Percentiles rank a stretch among this genome's conserved stretches.
Evolutionary conservation across 2,888 invertebrate species (phyloP).

Genomic region (Tineola bisselliella): DNA sequence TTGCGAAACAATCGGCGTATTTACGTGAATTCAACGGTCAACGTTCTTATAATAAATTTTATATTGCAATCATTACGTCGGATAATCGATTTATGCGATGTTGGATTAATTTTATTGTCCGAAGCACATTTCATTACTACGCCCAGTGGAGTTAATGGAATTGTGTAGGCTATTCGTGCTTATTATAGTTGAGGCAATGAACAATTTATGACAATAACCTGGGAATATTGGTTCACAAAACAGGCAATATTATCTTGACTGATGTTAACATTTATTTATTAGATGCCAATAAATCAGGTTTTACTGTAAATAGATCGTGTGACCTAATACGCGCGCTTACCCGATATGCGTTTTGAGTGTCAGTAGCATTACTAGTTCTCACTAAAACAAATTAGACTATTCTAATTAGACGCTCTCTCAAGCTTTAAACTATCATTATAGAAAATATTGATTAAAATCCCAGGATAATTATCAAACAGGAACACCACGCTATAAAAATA

Average conservation of each 20-base stretch:
- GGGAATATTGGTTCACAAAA: conserved; percentile 23
- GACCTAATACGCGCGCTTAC: no score
- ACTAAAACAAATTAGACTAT: background rate
- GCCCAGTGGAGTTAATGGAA: conserved; percentile 41
- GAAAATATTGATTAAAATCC: no score
- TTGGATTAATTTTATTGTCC: conserved; percentile 36
- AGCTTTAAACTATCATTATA: background rate
- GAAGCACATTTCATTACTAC: conserved; percentile 35
- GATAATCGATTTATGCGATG: conserved; percentile 15
- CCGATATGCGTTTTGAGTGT: background rate
- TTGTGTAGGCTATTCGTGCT: conserved; percentile 27
- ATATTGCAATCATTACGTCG: conserved; percentile 14
- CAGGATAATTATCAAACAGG: background rate
- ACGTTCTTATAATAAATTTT: conserved; percentile 14
- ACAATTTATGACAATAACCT: conserved; percentile 58
- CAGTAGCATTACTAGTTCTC: background rate
- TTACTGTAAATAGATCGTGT: no score
- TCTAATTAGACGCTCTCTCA: background rate
- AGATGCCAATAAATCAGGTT: no score
- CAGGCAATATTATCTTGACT: background rate
- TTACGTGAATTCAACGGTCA: background rate
- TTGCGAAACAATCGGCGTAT: conserved; percentile 6
- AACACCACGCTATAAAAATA: background rate
- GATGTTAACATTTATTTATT: background rate
- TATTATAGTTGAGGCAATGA: conserved; percentile 15